Conservation (phyloP, 2,113 vertebrate genomes). For the Crotalus tigris region DNA sequence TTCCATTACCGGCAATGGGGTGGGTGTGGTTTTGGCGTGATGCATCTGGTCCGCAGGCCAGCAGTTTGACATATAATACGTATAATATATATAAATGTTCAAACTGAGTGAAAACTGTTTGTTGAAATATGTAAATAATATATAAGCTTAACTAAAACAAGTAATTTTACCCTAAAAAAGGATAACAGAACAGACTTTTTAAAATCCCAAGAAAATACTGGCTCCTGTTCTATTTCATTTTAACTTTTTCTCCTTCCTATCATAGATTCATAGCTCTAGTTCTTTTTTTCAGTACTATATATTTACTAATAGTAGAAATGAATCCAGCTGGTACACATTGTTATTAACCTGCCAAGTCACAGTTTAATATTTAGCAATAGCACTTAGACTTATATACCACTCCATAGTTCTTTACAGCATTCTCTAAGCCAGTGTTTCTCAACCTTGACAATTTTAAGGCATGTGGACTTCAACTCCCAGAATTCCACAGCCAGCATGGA, state of each 20-base stretch:
- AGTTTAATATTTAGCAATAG: not conserved
- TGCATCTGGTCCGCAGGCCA: too few relatives aligned
- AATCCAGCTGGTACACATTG: not conserved
- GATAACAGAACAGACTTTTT: not conserved
- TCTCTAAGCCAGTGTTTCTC: not conserved
- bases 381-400: not conserved
- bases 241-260: not conserved
- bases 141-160: not conserved
- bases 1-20: too few relatives aligned
- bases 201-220: not conserved
- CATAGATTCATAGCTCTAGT: not conserved
- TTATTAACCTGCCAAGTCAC: not conserved
- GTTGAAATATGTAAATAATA: not conserved
- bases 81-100: not conserved
- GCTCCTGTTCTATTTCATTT: not conserved
- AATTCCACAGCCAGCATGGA: too few relatives aligned
- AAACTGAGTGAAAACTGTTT: not conserved
- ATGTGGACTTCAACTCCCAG: too few relatives aligned
- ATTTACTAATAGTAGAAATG: not conserved
- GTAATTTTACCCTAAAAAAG: not conserved
- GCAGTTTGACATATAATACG: not conserved
- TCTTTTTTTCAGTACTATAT: not conserved
- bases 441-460: too few relatives aligned
- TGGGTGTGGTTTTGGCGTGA: too few relatives aligned
- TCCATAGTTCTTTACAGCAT: not conserved